Conservation (phyloP, 2,113 vertebrate genomes). For the Pristiophorus japonicus region DNA sequence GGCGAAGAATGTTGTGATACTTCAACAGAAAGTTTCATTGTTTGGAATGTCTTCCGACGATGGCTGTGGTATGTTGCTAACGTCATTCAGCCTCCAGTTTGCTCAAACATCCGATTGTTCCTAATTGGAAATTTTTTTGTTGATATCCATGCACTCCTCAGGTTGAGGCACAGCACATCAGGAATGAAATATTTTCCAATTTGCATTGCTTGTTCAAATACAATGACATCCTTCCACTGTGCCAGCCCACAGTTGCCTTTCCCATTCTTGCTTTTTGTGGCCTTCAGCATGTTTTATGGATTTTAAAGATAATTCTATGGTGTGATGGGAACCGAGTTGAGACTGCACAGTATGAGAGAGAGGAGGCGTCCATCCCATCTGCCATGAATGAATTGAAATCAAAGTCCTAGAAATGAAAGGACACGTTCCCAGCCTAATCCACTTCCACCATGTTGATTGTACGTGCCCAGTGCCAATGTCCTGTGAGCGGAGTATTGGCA, state of each 20-base stretch:
- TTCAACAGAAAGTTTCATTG: not conserved
- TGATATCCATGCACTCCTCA: not conserved
- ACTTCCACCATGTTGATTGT: not conserved
- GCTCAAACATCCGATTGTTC: not conserved
- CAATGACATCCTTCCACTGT: not conserved
- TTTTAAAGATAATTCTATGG: not conserved
- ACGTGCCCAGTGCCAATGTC: not conserved
- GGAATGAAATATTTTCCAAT: not conserved
- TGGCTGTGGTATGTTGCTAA: not conserved
- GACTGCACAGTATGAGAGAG: not conserved
- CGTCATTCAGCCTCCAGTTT: not conserved
- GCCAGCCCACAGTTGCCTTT: not conserved
- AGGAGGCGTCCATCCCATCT: not conserved
- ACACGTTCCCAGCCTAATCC: no score
- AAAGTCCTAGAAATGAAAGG: no score
- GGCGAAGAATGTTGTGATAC: not conserved
- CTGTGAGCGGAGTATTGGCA: not conserved
- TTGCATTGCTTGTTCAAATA: not conserved
- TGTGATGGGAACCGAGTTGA: not conserved
- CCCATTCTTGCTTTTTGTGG: not conserved
- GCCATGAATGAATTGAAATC: not conserved
- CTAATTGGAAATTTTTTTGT: not conserved
- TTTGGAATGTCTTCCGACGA: not conserved
- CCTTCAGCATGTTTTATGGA: not conserved
- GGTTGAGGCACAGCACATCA: not conserved